A percentile compares a stretch with the other conserved stretches of the same genome.
Evolutionary conservation across 2,113 vertebrate genomes (phyloP).

Genomic region (Ciconia stormi): DNA sequence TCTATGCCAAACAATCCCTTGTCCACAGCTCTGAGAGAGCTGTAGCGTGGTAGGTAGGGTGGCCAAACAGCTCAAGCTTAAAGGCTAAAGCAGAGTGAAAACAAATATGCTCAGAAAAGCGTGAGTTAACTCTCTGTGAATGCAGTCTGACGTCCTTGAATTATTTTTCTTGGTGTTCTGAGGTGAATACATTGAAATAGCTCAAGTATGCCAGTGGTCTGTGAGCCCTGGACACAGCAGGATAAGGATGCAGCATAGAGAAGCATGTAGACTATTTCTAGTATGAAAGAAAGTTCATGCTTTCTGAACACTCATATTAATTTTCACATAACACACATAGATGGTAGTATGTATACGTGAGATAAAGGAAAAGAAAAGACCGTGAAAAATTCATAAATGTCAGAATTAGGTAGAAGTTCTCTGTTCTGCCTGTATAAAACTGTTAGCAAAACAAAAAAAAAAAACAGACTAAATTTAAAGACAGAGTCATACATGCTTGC

Average conservation of each 20-base stretch:
- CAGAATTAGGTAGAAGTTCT: neutral
- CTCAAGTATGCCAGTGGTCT: neutral
- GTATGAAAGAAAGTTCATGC: neutral
- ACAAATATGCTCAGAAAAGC: neutral
- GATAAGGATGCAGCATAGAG: neutral
- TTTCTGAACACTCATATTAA: neutral
- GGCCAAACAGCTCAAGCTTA: neutral
- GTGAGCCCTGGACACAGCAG: neutral
- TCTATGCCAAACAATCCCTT: neutral
- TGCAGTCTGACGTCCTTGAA: neutral
- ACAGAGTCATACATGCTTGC: fast-evolving
- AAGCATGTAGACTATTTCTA: neutral
- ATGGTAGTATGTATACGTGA: neutral
- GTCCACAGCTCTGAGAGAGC: neutral
- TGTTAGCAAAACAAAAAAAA: neutral
- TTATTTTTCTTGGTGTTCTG: neutral
- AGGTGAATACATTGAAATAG: neutral
- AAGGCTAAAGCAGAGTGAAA: neutral
- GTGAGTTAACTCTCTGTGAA: neutral
- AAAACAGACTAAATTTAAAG: neutral
- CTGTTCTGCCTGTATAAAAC: neutral
- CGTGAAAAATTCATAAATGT: neutral
- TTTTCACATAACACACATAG: neutral
- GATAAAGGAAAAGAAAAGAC: neutral
- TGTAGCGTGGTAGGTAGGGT: too few species aligned